phyloP scores from a whole-genome alignment of 1,140 invertebrate species.

The Eciton burchellii region DNA sequence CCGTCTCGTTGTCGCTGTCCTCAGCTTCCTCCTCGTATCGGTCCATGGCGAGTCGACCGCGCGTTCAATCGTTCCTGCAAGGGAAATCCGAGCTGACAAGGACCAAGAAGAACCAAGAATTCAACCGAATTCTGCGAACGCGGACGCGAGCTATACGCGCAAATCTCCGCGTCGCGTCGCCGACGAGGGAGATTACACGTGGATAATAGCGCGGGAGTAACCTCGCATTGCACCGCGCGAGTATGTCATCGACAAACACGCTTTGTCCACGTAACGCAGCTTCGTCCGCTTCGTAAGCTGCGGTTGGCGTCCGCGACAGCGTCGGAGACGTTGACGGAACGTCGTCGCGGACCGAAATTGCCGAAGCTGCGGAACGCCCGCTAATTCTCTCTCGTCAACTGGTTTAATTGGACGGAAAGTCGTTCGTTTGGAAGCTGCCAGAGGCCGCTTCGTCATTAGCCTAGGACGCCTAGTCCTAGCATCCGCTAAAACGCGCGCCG shows the following conservation, averaged over 20 bases:
- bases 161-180: too few relatives aligned
- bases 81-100: slow-evolving; percentile 22
- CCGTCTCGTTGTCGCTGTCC: slow-evolving; percentile 86
- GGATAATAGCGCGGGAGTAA: background rate
- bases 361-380: slow-evolving; percentile 24
- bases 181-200: background rate
- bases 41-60: slow-evolving; percentile 76
- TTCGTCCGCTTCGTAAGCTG: slow-evolving; percentile 49
- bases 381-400: slow-evolving; percentile 51
- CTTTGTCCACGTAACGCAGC: slow-evolving; percentile 46
- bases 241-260: slow-evolving; percentile 65
- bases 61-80: slow-evolving; percentile 30
- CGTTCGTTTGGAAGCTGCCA: slow-evolving; percentile 16
- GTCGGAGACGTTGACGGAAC: slow-evolving; percentile 37
- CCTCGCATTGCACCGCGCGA: background rate
- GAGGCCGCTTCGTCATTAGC: slow-evolving; percentile 6
- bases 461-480: background rate
- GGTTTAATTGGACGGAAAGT: slow-evolving; percentile 28
- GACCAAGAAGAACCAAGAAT: too few relatives aligned
- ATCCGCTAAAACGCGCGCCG: background rate
- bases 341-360: slow-evolving; percentile 52
- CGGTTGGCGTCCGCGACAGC: slow-evolving; percentile 33
- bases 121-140: background rate
- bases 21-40: slow-evolving; percentile 84
- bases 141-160: too few relatives aligned